Conservation (phyloP, 2,888 invertebrate species). For the Caenorhabditis imperialis region DNA sequence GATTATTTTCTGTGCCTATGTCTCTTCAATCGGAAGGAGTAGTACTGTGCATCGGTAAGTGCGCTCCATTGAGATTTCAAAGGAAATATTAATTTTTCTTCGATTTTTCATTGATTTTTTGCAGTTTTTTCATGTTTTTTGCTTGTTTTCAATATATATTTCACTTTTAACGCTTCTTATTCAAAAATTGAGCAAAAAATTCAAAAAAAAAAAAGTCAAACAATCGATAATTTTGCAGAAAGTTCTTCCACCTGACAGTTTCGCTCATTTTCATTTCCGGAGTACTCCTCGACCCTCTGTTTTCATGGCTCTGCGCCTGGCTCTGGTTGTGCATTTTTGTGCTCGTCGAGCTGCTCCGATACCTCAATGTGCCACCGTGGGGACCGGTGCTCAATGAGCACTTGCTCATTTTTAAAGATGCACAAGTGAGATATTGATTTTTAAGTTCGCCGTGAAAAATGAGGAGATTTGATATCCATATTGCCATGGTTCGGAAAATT, state of each 20-base stretch:
- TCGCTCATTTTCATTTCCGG: slow-evolving; percentile 73
- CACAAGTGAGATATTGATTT: slow-evolving; percentile 1
- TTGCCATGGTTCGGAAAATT: no score
- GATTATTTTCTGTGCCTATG: slow-evolving; percentile 65
- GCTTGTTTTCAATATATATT: neutral
- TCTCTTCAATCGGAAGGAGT: slow-evolving; percentile 37
- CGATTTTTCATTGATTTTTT: no score
- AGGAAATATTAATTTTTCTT: neutral
- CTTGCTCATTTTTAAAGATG: slow-evolving; percentile 84
- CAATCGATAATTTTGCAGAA: slow-evolving; percentile 45
- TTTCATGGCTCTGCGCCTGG: slow-evolving; percentile 70
- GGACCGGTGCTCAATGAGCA: slow-evolving; percentile 62
- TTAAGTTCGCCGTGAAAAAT: neutral
- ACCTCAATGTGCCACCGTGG: slow-evolving; percentile 71
- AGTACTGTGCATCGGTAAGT: slow-evolving; percentile 25
- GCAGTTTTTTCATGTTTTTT: neutral
- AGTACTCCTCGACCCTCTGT: slow-evolving; percentile 61
- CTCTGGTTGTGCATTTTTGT: slow-evolving; percentile 72
- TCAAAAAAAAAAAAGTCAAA: neutral
- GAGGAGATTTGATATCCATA: no score
- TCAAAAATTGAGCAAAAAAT: neutral
- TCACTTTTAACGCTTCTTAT: neutral
- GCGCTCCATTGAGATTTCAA: neutral
- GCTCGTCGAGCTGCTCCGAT: slow-evolving; percentile 73
- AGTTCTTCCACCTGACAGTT: slow-evolving; percentile 77